Conservation (phyloP, 1,140 invertebrate species). For the Musca domestica region DNA sequence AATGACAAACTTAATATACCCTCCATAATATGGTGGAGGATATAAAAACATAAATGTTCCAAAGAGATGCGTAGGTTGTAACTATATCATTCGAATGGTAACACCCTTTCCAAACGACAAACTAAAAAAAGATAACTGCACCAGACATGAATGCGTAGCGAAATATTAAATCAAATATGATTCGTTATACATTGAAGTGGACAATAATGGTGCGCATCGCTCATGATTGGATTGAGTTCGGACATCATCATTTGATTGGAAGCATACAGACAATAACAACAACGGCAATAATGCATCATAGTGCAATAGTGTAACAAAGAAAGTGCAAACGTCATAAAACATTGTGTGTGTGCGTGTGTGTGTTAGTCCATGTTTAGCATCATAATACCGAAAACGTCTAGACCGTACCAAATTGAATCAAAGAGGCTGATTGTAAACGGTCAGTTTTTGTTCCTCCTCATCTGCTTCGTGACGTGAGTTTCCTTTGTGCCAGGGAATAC, state of each 20-base stretch:
- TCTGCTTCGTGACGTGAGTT: not conserved
- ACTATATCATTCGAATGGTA: no score
- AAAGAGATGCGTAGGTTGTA: no score
- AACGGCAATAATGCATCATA: not conserved
- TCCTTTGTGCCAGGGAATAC: no score
- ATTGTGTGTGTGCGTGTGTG: no score
- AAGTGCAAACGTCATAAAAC: constrained; percentile 11
- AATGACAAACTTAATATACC: no score
- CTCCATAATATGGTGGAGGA: no score
- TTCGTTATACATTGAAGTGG: not conserved
- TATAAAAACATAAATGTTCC: no score
- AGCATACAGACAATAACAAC: not conserved
- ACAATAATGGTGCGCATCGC: no score
- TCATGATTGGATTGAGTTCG: no score
- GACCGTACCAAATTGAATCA: constrained; percentile 9
- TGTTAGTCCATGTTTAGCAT: no score
- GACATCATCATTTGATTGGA: no score
- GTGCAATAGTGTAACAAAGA: not conserved
- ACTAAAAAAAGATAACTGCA: not conserved
- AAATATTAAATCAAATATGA: constrained; percentile 1
- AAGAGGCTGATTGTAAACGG: not conserved
- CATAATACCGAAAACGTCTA: not conserved
- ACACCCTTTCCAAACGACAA: no score
- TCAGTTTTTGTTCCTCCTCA: not conserved
- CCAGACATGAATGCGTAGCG: not conserved